Conservation (phyloP, 2,113 vertebrate species). For the Osmerus eperlanus region DNA sequence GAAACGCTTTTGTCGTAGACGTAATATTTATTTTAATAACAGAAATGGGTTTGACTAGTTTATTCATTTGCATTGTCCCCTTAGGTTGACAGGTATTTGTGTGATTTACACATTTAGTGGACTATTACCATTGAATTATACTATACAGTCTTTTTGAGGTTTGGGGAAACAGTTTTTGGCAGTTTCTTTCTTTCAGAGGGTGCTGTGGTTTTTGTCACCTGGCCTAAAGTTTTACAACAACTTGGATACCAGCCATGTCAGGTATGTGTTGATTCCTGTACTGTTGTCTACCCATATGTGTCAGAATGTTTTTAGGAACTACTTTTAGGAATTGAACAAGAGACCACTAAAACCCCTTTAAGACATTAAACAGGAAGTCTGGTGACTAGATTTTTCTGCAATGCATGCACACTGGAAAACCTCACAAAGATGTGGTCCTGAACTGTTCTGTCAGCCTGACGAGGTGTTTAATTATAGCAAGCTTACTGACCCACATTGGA, state of each 20-base stretch:
- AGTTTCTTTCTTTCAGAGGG: background rate
- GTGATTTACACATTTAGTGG: no score
- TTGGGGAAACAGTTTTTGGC: no score
- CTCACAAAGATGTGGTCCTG: no score
- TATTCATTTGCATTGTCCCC: no score
- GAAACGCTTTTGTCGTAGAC: background rate
- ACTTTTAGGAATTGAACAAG: background rate
- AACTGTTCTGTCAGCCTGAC: background rate
- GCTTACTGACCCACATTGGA: background rate
- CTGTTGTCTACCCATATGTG: background rate
- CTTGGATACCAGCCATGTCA: constrained; percentile 33
- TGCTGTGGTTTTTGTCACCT: background rate
- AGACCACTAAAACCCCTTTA: background rate
- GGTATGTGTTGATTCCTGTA: constrained; percentile 31
- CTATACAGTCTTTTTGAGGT: no score
- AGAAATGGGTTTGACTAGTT: no score
- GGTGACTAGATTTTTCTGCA: no score
- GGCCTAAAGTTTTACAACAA: background rate
- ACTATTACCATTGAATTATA: no score
- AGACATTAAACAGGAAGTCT: no score
- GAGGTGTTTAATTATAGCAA: background rate
- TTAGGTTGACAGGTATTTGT: no score
- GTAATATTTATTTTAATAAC: no score
- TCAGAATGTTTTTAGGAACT: background rate
- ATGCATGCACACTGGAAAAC: no score